Evolutionary conservation across 2,113 vertebrate species (phyloP), one percentile per base, ranked within the genome.

Genomic region (Lepisosteus osseus): DNA sequence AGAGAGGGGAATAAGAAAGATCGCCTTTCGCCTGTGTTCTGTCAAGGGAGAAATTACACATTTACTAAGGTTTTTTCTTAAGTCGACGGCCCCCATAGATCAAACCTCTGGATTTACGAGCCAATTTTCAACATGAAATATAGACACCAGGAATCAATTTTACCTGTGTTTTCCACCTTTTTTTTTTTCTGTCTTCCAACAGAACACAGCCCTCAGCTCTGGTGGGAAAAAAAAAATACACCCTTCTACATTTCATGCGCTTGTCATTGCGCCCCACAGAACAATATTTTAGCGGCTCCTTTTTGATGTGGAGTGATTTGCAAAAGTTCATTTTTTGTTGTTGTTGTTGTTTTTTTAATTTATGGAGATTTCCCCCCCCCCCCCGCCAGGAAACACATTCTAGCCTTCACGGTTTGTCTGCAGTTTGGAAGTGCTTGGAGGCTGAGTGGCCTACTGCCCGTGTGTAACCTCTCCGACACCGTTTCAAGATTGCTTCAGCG

Each of bases 21-120:
- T 99, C 94, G 95, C 93, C 94, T 94, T 90, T 93, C 87, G 90
- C 84, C 94, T 80, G 94, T 97, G 97, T 95, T 95, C 96, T 96
- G 96, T 98, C 97, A 99, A 98, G 97, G 97, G 97, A 99, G 95
- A 99, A 99, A 99, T 99, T 99, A 99, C 96, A 97, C 96, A 96
- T 98, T 98, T 97, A 96, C 96, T 94, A 93, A 96, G 95, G 95
- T 97, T 99, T 98, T 97, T 97, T 96, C 97, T 96, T 94, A 97
- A 94, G 94, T 94, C 95, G 94, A 97, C 95, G 95, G 94, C 91
- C 89, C 94, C 93, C 95, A 99, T 99, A 98, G 95, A 99, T 99
- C 97, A 99, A 96, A 85, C 92, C 80, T 82, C 87, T 91, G 94
- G 94, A 96, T 97, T 96, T 90, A 94, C 93, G 86, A 91, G 96